Evolutionary conservation across 2,797 vertebrate genomes (phyloP), one percentile per base, ranked within the genome.

Genomic region (Ataeniobius toweri): DNA sequence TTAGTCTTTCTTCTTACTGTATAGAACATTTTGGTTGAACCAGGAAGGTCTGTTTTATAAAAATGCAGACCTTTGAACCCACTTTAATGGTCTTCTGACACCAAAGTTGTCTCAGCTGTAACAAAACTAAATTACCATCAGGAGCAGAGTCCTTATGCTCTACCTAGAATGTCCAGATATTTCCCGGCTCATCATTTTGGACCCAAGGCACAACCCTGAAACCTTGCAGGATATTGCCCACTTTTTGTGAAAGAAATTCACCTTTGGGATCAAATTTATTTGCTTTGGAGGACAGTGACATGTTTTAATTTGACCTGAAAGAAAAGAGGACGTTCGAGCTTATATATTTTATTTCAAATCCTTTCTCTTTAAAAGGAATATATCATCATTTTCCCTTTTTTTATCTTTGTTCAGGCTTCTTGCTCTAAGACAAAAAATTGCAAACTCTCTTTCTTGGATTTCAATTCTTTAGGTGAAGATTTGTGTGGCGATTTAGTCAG

Each of bases 301-400:
- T 71, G 20, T 14, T 6, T 7, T 39, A 58, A 28, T 68, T 51
- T 7, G 22, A 41, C 71, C 20, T 18, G 48, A 61, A 50, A 63
- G 73, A 36, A 63, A 39, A 14, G n/a, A 68, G 8, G 53, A 70
- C 26, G 36, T 76, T 79, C 74, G 65, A 76, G 53, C 31, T 82
- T 36, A 20, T 39, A 73, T 53, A n/a, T n/a, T 65, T 24, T 77
- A 24, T 74, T 8, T 41, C 16, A 22, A 36, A 24, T 46, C 6
- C 8, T 12, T 14, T n/a, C 67, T 46, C 24, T 16, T 69, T 46
- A 26, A n/a, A 46, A n/a, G 1, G 2, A 24, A 69, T 46, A 68
- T n/a, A 44, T 44, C 24, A 24, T 67, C 8, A 46, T 46, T 69
- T 36, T 36, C 3, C 3, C 1, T 9, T 0, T 1, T 63, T 63